These are phyloP conservation scores for Epizoanthus scotinus DNA, from an alignment of 92 coral and sea anemone species.

Conservation along the genomic window DNA sequence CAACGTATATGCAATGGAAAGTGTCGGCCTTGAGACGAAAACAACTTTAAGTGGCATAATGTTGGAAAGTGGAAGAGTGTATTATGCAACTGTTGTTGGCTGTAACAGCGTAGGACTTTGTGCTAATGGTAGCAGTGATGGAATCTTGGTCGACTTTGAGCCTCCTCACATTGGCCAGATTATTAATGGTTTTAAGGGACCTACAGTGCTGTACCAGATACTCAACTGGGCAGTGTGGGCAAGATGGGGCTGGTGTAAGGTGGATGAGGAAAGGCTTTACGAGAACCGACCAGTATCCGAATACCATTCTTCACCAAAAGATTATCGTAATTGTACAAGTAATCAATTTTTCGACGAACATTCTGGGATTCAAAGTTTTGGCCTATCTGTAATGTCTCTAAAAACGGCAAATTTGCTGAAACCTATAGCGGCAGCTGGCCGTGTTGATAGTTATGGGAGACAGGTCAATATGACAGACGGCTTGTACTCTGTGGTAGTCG, in stretches of 20 bases:
- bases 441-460: conserved; percentile 77
- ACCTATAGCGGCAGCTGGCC: conserved; percentile 67
- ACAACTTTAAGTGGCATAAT: conserved; percentile 61
- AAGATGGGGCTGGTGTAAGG: conserved; percentile 96
- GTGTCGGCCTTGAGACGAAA: conserved; percentile 66
- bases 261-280: conserved; percentile 60
- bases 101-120: conserved; percentile 97
- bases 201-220: conserved; percentile 83
- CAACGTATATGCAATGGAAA: conserved; percentile 54
- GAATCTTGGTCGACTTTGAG: conserved; percentile 83
- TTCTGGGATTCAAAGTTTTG: conserved; percentile 80
- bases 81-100: conserved; percentile 80
- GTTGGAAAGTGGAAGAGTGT: conserved; percentile 80
- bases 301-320: conserved; percentile 19
- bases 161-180: conserved; percentile 90
- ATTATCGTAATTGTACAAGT: conserved; percentile 54
- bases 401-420: conserved; percentile 53
- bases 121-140: conserved; percentile 91
- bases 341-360: conserved; percentile 83
- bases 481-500: conserved; percentile 81
- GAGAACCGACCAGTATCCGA: conserved; percentile 20
- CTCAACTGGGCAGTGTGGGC: conserved; percentile 93
- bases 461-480: conserved; percentile 81
- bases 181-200: conserved; percentile 77
- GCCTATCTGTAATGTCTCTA: conserved; percentile 78